A percentile compares a stretch with the other conserved stretches of the same genome.
Evolutionary conservation across 1,140 invertebrate genomes (phyloP).

Genomic region (Globodera ellingtonae): DNA sequence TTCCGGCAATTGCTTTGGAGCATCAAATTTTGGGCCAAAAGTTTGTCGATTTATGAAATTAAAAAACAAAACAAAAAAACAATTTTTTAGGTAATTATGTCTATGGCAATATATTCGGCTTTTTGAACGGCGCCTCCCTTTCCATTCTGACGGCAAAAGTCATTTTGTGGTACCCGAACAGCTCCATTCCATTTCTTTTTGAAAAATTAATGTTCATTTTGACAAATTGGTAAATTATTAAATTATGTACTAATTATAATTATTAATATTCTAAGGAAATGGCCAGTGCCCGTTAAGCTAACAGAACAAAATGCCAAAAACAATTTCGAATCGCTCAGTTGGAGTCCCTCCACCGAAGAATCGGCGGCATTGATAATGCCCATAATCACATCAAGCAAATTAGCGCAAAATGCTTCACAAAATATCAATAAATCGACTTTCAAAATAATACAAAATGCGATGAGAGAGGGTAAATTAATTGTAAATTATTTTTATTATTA

Average conservation of each 20-base stretch:
- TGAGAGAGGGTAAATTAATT: background rate
- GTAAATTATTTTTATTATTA: background rate
- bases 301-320: background rate
- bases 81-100: slow-evolving; percentile 7
- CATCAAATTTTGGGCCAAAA: background rate
- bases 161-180: slow-evolving; percentile 6
- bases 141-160: slow-evolving; percentile 10
- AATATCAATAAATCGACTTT: background rate
- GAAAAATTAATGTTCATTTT: slow-evolving; percentile 13
- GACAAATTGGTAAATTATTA: background rate
- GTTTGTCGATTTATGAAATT: background rate
- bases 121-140: slow-evolving; percentile 14
- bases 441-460: background rate
- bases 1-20: background rate
- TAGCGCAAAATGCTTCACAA: background rate
- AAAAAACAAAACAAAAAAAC: no score
- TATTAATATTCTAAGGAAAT: no score
- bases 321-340: background rate
- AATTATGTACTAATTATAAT: no score
- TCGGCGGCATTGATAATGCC: background rate
- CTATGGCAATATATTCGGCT: slow-evolving; percentile 6
- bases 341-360: background rate
- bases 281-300: background rate
- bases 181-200: slow-evolving; percentile 10
- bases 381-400: background rate